A percentile compares a stretch with the other conserved stretches of the same genome.
Conservation (phyloP, 2,888 invertebrate species). For the Drosophila anomelani region DNA sequence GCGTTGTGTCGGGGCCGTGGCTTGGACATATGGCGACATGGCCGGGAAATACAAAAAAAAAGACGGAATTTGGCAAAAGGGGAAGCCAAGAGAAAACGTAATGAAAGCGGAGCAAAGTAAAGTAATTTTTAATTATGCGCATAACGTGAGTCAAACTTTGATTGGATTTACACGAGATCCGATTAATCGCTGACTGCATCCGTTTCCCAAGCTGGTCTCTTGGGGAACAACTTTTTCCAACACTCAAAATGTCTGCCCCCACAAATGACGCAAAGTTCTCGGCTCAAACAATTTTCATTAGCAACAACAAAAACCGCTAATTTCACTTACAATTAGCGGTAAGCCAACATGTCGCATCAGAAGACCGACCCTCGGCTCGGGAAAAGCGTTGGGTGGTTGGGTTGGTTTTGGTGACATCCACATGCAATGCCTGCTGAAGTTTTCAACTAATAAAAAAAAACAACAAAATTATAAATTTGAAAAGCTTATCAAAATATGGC, state of each 20-base stretch:
- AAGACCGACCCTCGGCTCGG: not conserved
- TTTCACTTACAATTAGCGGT: constrained; percentile 80
- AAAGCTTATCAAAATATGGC: constrained; percentile 12
- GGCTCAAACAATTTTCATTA: constrained; percentile 75
- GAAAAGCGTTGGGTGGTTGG: constrained; percentile 8
- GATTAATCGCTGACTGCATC: constrained; percentile 58
- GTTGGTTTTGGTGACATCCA: not conserved
- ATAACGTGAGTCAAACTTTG: constrained; percentile 65
- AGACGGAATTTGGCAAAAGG: constrained; percentile 16
- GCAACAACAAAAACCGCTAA: constrained; percentile 74
- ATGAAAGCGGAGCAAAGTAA: constrained; percentile 33
- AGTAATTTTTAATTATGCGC: constrained; percentile 78
- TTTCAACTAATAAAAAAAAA: constrained; percentile 53
- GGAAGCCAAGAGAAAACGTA: constrained; percentile 11
- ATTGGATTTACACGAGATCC: constrained; percentile 60
- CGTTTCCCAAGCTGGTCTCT: constrained; percentile 17
- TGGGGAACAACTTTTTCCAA: constrained; percentile 35
- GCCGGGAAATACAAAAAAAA: constrained; percentile 39
- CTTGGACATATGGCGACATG: constrained; percentile 41
- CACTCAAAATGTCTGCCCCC: constrained; percentile 25
- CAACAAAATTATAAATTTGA: not conserved
- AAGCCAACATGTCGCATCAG: constrained; percentile 66
- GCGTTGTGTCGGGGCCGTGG: constrained; percentile 16
- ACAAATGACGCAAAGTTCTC: constrained; percentile 55
- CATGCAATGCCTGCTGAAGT: constrained; percentile 45